Evolutionary conservation across 2,113 vertebrate genomes (phyloP), one percentile per base, ranked within the genome.

Genomic region (Corythoichthys haematopterus): DNA sequence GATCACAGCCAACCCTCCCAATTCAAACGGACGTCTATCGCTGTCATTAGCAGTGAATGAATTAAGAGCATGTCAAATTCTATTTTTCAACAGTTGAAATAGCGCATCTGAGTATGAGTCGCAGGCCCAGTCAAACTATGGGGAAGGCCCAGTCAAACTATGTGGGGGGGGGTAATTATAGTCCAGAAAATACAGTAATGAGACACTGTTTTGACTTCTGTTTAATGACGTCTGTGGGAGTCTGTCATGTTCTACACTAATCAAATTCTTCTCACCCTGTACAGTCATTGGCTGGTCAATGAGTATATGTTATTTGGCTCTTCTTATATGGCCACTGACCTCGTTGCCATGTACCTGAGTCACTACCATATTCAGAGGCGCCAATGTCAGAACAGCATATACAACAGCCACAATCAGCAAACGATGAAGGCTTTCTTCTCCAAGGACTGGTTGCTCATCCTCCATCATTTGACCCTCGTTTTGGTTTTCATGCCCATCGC

Each of bases 231-330:
- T 6, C 47, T 50, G 14, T 50, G 4, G 10, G 20, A 46, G 40
- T 35, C n/a, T 15, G 38, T 33, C 46, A 45, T 51, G 20, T 36
- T 0, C 8, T 66, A 45, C 69, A 40, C 36, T 16, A 3, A 40
- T 40, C 58, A 60, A 60, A 60, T 33, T 62, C 13, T 65, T 62
- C n/a, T 69, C 33, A 0, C 8, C 9, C 1, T 16, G 0, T 7
- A 4, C 72, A 97, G 95, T 79, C 93, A 98, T 90, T 95, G 95
- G 94, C 87, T 97, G 79, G 91, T 92, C 0, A 90, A 90, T 0
- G 79, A 84, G 9, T 96, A 95, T 36, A 20, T 90, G 35, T 82
- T 91, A 88, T 89, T 97, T 35, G 88, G 93, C 2, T 85, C 93
- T 12, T 91, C 94, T 2, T 98, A 95, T 75, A 96, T 96, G 94